These are phyloP conservation scores for Lasioglossum calceatum DNA, from an alignment of 2,888 invertebrate species.

Conservation along the genomic window DNA sequence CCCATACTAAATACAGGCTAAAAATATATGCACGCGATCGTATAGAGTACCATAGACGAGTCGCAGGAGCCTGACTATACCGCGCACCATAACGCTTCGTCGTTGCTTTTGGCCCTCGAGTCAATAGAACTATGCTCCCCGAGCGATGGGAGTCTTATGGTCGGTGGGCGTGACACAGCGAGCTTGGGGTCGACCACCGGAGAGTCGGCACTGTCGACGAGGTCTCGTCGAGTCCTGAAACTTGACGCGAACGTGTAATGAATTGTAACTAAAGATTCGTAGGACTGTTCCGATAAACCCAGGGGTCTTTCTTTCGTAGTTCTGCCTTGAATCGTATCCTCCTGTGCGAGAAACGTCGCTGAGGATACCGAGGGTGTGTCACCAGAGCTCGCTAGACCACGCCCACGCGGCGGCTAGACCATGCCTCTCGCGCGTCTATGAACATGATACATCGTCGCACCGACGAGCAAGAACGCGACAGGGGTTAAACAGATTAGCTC, in stretches of 20 bases:
- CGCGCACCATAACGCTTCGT: conserved; percentile 8
- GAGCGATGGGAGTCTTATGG: neutral
- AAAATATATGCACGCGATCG: conserved; percentile 47
- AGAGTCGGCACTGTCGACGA: neutral
- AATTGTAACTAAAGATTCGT: neutral
- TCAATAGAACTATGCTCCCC: neutral
- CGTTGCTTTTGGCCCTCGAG: neutral
- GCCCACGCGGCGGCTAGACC: neutral
- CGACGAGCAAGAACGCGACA: conserved; percentile 30
- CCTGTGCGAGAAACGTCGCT: neutral
- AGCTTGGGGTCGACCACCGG: neutral
- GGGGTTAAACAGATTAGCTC: conserved; percentile 34
- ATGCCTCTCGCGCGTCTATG: conserved; percentile 8
- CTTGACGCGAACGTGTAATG: neutral
- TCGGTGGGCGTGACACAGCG: neutral
- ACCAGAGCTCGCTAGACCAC: neutral
- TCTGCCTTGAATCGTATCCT: neutral
- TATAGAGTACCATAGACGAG: conserved; percentile 45
- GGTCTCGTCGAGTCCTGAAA: neutral
- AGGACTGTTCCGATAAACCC: neutral
- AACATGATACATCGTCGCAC: conserved; percentile 7
- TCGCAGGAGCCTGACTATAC: conserved; percentile 4
- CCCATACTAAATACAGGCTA: conserved; percentile 45
- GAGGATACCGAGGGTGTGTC: neutral
- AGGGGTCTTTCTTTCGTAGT: neutral